Percentiles rank a stretch among this genome's conserved stretches.
Conservation (phyloP, 2,113 vertebrate species). For the Pipra filicauda region DNA sequence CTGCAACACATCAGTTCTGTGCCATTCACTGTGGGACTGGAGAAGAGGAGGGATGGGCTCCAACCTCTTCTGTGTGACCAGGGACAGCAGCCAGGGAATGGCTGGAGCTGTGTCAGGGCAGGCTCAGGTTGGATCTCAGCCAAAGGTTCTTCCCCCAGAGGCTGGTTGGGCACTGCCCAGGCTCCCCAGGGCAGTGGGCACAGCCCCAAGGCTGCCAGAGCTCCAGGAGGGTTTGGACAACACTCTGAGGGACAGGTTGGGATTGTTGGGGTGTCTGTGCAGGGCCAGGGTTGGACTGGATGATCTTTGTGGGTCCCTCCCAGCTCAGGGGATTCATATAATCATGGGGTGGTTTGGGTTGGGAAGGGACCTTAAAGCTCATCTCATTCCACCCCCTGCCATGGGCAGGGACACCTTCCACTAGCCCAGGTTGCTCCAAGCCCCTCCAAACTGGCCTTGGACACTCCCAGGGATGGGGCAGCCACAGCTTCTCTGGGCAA, state of each 20-base stretch:
- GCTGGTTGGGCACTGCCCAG: background rate
- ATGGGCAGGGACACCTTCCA: background rate
- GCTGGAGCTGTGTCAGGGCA: background rate
- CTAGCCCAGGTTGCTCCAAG: background rate
- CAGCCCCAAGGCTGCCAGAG: background rate
- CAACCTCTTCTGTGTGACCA: background rate
- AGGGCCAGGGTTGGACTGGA: fast-evolving
- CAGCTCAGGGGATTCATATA: background rate
- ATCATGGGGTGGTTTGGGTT: too few relatives aligned
- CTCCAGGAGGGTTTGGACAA: background rate
- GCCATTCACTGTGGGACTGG: background rate
- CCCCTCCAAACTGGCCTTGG: background rate
- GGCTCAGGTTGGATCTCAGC: fast-evolving
- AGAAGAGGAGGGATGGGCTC: background rate
- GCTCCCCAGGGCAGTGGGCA: background rate
- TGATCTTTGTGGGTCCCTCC: background rate
- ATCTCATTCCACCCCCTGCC: background rate
- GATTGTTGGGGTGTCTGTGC: background rate
- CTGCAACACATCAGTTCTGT: background rate
- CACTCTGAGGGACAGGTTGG: background rate
- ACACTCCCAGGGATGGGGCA: background rate
- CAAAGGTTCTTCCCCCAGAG: background rate
- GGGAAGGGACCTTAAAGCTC: background rate
- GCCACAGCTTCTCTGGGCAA: background rate
- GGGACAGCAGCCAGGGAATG: background rate